These are phyloP conservation scores for Opisthograptis luteolata DNA, from an alignment of 2,888 invertebrate genomes.

Conservation along the genomic window DNA sequence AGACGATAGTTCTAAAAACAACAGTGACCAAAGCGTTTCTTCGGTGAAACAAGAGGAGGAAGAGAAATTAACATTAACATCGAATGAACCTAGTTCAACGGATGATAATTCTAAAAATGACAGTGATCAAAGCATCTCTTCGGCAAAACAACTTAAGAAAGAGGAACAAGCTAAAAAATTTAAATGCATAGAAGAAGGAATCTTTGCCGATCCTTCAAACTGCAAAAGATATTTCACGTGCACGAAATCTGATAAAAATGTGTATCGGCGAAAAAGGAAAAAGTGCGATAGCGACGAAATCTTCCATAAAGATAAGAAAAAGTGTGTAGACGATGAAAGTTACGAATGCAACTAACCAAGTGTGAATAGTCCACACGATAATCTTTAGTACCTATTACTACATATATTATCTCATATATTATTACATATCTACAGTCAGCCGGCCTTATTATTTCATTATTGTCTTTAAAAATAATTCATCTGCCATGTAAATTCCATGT, in stretches of 20 bases:
- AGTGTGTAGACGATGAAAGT: constrained; percentile 65
- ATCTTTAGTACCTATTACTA: constrained; percentile 10
- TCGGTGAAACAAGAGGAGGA: too few relatives aligned
- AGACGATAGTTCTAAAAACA: too few relatives aligned
- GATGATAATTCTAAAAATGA: constrained; percentile 38
- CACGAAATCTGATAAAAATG: constrained; percentile 51
- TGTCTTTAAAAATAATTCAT: too few relatives aligned
- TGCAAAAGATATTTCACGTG: constrained; percentile 78
- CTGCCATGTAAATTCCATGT: too few relatives aligned
- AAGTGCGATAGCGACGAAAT: constrained; percentile 71
- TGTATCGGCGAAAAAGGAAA: constrained; percentile 60
- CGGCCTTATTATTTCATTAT: too few relatives aligned
- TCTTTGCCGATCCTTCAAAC: constrained; percentile 54
- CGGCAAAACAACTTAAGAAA: constrained; percentile 21
- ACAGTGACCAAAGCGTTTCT: too few relatives aligned
- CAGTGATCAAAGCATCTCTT: constrained; percentile 37
- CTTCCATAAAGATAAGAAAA: constrained; percentile 65
- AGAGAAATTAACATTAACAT: too few relatives aligned
- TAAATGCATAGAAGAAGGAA: constrained; percentile 45
- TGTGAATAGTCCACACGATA: constrained; percentile 19
- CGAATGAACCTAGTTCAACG: constrained; percentile 28
- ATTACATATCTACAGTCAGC: not conserved
- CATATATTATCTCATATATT: constrained; percentile 2
- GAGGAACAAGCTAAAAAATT: constrained; percentile 28
- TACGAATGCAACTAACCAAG: constrained; percentile 49